Evolutionary conservation across 2,797 vertebrate genomes (phyloP).

Genomic region (Schizopygopsis malacanthus): DNA sequence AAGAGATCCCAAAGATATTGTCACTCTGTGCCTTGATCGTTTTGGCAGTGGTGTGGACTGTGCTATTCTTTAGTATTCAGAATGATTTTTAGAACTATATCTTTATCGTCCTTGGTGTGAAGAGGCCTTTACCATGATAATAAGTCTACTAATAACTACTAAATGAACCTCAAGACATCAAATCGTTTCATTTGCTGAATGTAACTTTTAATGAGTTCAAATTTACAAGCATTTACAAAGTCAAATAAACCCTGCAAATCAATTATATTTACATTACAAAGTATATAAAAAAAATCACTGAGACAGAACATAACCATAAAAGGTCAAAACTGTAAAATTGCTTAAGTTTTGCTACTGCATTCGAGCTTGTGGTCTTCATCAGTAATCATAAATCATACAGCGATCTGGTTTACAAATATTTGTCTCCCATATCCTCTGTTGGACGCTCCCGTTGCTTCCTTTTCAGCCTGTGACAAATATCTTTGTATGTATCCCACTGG

Average conservation of each 20-base stretch:
- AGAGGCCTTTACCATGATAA: neutral
- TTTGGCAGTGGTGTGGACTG: neutral
- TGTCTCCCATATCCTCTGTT: neutral
- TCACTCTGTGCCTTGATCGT: neutral
- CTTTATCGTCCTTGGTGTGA: neutral
- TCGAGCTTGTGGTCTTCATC: neutral
- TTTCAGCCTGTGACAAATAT: neutral
- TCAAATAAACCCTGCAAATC: neutral
- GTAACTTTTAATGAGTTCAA: conserved; percentile 10
- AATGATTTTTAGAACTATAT: neutral
- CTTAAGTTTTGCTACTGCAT: neutral
- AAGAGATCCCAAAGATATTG: no score
- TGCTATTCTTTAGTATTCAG: neutral
- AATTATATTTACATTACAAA: neutral
- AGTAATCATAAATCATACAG: neutral
- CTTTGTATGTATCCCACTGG: neutral
- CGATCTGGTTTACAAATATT: neutral
- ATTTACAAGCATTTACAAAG: neutral
- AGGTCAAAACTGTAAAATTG: neutral
- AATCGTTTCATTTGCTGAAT: neutral
- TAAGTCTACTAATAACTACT: neutral
- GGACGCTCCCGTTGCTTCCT: neutral
- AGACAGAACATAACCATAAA: neutral
- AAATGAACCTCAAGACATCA: conserved; percentile 4
- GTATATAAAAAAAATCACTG: neutral